These are phyloP conservation scores for Helicolenus hilgendorfi DNA, from an alignment of 2,797 vertebrate genomes.

Conservation along the genomic window DNA sequence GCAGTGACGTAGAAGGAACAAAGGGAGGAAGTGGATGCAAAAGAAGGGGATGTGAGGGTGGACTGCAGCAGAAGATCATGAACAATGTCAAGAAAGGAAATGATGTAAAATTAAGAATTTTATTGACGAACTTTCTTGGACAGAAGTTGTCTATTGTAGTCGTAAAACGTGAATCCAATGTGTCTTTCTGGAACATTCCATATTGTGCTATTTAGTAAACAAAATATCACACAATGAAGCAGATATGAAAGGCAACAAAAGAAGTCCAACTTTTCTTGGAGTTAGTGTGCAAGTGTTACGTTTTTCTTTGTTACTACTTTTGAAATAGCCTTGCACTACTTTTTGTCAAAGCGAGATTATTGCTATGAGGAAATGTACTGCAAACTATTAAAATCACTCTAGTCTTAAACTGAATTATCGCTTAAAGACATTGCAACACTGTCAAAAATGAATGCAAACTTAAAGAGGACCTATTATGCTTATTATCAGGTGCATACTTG, in stretches of 20 bases:
- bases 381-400: not conserved
- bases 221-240: not conserved
- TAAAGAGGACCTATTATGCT: too few species aligned
- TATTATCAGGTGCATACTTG: too few species aligned
- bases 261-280: not conserved
- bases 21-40: not conserved
- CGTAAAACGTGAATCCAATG: not conserved
- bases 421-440: not conserved
- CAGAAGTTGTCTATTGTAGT: not conserved
- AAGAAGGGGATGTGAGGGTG: not conserved
- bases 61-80: not conserved
- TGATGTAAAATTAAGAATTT: not conserved
- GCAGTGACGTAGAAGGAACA: not conserved
- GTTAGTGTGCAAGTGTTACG: accelerated
- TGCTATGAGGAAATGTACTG: not conserved
- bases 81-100: not conserved
- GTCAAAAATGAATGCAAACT: not conserved
- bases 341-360: not conserved
- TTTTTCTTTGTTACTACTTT: not conserved
- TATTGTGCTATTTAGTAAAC: not conserved
- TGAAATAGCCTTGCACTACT: not conserved
- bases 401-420: not conserved
- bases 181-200: not conserved
- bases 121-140: not conserved
- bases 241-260: not conserved